phyloP scores from a whole-genome alignment of 2,888 invertebrate species.

The Phortica okadai region DNA sequence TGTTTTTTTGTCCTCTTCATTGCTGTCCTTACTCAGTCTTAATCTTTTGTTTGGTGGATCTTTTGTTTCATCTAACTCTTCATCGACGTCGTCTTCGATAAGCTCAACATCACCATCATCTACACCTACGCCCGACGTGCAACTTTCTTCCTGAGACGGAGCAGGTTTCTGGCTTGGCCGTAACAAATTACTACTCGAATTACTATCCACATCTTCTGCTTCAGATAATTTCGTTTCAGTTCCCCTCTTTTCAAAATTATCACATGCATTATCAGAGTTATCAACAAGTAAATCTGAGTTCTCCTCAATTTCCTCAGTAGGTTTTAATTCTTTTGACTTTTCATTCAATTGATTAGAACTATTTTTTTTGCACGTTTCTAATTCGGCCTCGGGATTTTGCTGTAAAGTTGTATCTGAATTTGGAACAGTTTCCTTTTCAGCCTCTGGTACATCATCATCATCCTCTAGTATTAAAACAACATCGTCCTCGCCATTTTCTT shows the following conservation, averaged over 20 bases:
- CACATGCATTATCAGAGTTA: constrained; percentile 73
- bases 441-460: constrained; percentile 47
- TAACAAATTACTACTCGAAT: constrained; percentile 69
- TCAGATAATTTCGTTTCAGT: constrained; percentile 40
- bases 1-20: constrained; percentile 23
- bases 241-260: constrained; percentile 64
- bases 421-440: constrained; percentile 20
- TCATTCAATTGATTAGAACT: background rate
- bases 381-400: background rate
- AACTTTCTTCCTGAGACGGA: constrained; percentile 29
- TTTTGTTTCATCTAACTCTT: constrained; percentile 13
- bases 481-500: constrained; percentile 50
- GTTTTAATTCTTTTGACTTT: constrained; percentile 3
- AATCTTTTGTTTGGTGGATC: constrained; percentile 59
- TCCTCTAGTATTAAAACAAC: constrained; percentile 62
- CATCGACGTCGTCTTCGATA: constrained; percentile 34
- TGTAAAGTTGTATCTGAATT: background rate
- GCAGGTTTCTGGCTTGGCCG: constrained; percentile 57
- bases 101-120: constrained; percentile 39
- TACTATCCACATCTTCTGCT: constrained; percentile 63
- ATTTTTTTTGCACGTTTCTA: too few relatives aligned
- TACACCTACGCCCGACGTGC: constrained; percentile 45
- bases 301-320: constrained; percentile 4
- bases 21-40: constrained; percentile 51
- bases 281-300: constrained; percentile 55